Percentiles rank a stretch among this genome's conserved stretches.
Conservation (phyloP, 2,797 vertebrate genomes). For the Syngnathus rostellatus region DNA sequence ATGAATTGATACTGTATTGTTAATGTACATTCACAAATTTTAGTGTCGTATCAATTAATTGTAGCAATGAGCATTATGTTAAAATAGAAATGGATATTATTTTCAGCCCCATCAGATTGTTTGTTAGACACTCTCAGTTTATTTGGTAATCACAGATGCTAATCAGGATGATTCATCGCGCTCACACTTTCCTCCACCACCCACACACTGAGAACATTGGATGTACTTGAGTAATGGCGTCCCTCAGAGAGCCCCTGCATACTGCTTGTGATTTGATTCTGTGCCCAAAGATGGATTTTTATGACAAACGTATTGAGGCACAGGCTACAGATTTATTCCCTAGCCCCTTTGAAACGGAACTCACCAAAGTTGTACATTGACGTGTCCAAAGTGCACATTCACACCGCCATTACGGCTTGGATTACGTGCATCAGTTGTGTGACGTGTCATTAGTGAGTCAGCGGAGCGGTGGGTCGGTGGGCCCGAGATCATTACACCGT, state of each 20-base stretch:
- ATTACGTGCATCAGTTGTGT: not conserved
- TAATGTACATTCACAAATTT: not conserved
- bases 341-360: not conserved
- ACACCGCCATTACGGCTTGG: not conserved
- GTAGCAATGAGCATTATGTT: not conserved
- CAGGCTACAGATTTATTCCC: not conserved
- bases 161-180: constrained; percentile 12
- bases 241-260: not conserved
- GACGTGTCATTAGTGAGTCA: not conserved
- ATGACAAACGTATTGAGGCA: not conserved
- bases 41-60: not conserved
- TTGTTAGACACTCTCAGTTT: not conserved
- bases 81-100: not conserved
- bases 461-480: not conserved
- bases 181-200: constrained; percentile 16
- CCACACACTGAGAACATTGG: not conserved
- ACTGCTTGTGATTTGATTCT: not conserved
- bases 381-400: not conserved
- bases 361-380: not conserved
- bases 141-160: not conserved
- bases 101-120: not conserved
- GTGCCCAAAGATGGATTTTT: not conserved
- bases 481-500: not conserved
- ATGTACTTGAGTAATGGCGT: not conserved
- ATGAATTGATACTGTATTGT: not conserved